Conservation (phyloP, 1,140 invertebrate genomes). For the Microplitis demolitor region DNA sequence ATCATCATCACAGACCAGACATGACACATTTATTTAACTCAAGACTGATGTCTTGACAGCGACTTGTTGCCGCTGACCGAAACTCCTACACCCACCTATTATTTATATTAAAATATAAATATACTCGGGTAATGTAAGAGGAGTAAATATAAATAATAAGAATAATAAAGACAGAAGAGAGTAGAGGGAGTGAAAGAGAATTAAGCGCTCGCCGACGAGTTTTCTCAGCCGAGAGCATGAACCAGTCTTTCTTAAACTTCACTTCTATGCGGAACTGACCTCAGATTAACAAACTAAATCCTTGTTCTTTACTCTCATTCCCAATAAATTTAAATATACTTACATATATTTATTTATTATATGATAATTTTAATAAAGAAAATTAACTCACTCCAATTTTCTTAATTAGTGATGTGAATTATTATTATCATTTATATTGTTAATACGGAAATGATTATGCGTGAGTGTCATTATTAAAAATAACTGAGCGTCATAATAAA, state of each 20-base stretch:
- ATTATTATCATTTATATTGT: background rate
- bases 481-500: slow-evolving; percentile 26
- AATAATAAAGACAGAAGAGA: background rate
- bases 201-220: slow-evolving; percentile 1
- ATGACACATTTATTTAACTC: background rate
- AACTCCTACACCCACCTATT: background rate
- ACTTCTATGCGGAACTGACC: slow-evolving; percentile 45
- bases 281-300: slow-evolving; percentile 23
- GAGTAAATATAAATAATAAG: background rate
- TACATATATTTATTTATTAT: too few species aligned
- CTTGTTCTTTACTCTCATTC: background rate
- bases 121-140: too few species aligned
- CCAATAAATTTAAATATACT: background rate
- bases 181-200: background rate
- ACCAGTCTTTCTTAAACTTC: slow-evolving; percentile 42
- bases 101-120: background rate
- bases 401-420: background rate
- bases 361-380: background rate
- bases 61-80: background rate
- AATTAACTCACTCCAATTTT: background rate
- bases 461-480: slow-evolving; percentile 46
- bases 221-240: slow-evolving; percentile 16
- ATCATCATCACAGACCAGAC: background rate
- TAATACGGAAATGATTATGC: background rate
- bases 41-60: background rate